Conservation (phyloP, 2,888 invertebrate species). For the Lepidochrysops patricia region DNA sequence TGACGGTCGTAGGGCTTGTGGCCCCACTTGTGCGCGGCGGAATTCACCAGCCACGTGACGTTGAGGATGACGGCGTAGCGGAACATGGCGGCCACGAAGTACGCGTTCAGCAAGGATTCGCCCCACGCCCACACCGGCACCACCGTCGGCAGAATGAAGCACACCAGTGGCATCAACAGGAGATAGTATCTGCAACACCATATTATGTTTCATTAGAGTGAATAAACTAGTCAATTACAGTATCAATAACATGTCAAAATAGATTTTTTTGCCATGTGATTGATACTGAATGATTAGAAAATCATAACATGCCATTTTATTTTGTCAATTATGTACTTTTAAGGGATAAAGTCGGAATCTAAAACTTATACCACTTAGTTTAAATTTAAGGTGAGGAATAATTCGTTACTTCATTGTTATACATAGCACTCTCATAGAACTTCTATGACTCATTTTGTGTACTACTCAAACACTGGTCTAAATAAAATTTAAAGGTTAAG, state of each 20-base stretch:
- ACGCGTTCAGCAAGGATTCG: conserved; percentile 79
- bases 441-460: too few species aligned
- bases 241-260: too few species aligned
- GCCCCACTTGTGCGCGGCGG: conserved; percentile 89
- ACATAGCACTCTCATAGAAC: too few species aligned
- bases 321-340: too few species aligned
- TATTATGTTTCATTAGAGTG: neutral
- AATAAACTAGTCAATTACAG: neutral
- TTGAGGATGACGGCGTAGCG: conserved; percentile 88
- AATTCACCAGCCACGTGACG: conserved; percentile 93
- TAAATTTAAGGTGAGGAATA: too few species aligned
- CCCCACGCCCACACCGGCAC: conserved; percentile 86
- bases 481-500: neutral
- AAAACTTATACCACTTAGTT: too few species aligned
- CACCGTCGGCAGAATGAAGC: conserved; percentile 85
- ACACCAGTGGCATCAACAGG: conserved; percentile 80
- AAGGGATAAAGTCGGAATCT: too few species aligned
- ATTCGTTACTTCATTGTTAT: too few species aligned
- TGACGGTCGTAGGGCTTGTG: conserved; percentile 82
- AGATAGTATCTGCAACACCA: conserved; percentile 78
- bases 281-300: too few species aligned
- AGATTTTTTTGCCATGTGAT: too few species aligned
- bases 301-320: too few species aligned
- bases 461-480: too few species aligned
- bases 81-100: conserved; percentile 81